Conservation (phyloP, 1,140 invertebrate species). For the Laupala kohalensis region DNA sequence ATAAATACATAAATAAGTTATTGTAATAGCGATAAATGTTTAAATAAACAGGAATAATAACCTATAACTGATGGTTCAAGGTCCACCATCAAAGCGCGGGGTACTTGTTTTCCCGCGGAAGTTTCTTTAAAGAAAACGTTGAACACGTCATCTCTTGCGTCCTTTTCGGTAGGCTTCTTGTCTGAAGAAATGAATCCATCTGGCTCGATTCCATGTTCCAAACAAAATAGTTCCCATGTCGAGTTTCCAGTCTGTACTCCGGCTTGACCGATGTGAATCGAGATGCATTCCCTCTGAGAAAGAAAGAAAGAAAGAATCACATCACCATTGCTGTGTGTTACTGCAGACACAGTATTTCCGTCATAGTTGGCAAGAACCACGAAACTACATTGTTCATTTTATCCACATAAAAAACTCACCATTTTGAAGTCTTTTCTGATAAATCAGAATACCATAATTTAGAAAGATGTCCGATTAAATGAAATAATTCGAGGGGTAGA, state of each 20-base stretch:
- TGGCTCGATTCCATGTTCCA: constrained; percentile 81
- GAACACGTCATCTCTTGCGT: not conserved
- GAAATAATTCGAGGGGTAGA: not conserved
- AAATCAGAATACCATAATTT: not conserved
- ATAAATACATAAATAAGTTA: too few relatives aligned
- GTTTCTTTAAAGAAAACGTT: constrained; percentile 41
- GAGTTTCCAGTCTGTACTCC: constrained; percentile 82
- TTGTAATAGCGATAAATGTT: too few relatives aligned
- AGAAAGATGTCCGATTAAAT: too few relatives aligned
- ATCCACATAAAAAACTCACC: too few relatives aligned
- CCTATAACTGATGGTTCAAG: constrained; percentile 31
- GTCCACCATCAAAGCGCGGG: constrained; percentile 39
- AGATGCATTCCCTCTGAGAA: constrained; percentile 64
- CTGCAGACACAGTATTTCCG: too few relatives aligned
- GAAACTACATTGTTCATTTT: too few relatives aligned
- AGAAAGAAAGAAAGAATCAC: too few relatives aligned
- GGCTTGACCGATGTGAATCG: constrained; percentile 76
- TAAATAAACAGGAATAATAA: too few relatives aligned
- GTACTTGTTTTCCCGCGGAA: constrained; percentile 34
- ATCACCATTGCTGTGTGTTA: too few relatives aligned
- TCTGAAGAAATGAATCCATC: constrained; percentile 62
- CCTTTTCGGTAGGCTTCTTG: constrained; percentile 23
- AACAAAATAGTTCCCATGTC: constrained; percentile 74
- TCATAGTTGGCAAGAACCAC: too few relatives aligned
- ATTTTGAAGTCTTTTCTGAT: not conserved